These are phyloP conservation scores for Hyalella azteca DNA, from an alignment of 2,888 invertebrate genomes.

Conservation along the genomic window DNA sequence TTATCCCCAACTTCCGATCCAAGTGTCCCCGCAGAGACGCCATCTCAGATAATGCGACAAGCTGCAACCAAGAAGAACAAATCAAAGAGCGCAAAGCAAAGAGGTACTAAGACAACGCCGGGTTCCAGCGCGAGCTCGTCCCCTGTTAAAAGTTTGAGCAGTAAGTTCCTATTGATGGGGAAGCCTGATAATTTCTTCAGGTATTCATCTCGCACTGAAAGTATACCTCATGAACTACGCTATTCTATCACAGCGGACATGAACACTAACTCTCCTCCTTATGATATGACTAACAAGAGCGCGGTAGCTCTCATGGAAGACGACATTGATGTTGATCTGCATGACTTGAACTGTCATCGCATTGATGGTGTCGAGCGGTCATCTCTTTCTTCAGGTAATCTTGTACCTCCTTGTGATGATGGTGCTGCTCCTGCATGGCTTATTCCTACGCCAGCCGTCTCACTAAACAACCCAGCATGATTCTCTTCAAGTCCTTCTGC, in stretches of 20 bases:
- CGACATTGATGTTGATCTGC: slow-evolving; percentile 35
- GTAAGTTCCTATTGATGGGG: neutral
- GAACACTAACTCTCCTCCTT: slow-evolving; percentile 3
- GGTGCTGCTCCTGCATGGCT: slow-evolving; percentile 25
- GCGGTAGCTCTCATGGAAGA: slow-evolving; percentile 9
- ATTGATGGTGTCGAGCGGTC: neutral
- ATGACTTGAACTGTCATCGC: neutral
- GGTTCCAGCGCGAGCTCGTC: slow-evolving; percentile 1
- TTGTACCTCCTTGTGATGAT: neutral
- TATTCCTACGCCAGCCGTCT: no score
- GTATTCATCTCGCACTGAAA: neutral
- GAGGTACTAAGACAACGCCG: neutral
- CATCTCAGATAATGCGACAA: neutral
- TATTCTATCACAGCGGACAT: neutral
- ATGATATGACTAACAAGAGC: slow-evolving; percentile 5
- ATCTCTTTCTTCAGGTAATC: slow-evolving; percentile 17
- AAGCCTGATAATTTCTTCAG: neutral
- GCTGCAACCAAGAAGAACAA: neutral
- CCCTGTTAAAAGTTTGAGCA: slow-evolving; percentile 5
- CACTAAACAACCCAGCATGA: no score
- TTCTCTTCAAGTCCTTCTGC: no score
- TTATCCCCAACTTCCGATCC: neutral
- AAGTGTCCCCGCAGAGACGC: neutral
- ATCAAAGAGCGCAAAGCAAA: neutral
- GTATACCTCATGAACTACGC: slow-evolving; percentile 5